Conservation (phyloP, 2,888 invertebrate species). For the Cenopis cana region DNA sequence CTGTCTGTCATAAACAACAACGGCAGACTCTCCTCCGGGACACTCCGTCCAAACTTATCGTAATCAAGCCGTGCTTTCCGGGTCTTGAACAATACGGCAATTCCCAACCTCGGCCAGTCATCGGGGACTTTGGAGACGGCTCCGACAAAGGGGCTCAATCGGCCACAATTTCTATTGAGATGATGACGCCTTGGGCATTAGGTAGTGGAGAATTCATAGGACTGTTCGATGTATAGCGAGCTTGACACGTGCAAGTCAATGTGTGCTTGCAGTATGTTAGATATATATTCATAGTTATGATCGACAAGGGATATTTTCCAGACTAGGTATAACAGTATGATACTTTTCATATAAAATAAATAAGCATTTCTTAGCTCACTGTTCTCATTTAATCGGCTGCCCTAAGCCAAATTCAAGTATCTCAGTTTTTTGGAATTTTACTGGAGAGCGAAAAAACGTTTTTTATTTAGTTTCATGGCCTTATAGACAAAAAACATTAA, state of each 20-base stretch:
- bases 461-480: too few species aligned
- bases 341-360: too few species aligned
- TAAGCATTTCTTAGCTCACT: too few species aligned
- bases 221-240: neutral
- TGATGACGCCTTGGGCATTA: constrained; percentile 12
- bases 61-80: constrained; percentile 6
- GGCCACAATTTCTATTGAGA: constrained; percentile 11
- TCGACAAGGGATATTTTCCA: too few species aligned
- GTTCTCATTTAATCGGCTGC: too few species aligned
- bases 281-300: neutral
- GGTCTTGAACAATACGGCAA: constrained; percentile 33
- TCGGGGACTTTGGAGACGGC: constrained; percentile 12
- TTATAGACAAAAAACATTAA: too few species aligned
- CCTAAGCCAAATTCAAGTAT: too few species aligned
- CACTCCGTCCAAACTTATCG: neutral
- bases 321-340: too few species aligned
- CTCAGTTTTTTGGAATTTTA: too few species aligned
- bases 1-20: neutral
- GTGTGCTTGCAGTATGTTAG: neutral
- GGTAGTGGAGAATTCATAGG: constrained; percentile 9
- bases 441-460: too few species aligned
- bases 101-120: constrained; percentile 30
- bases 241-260: neutral
- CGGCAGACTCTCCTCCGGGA: neutral
- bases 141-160: constrained; percentile 23